Conservation (phyloP, 2,113 vertebrate species). For the Haemorhous mexicanus region DNA sequence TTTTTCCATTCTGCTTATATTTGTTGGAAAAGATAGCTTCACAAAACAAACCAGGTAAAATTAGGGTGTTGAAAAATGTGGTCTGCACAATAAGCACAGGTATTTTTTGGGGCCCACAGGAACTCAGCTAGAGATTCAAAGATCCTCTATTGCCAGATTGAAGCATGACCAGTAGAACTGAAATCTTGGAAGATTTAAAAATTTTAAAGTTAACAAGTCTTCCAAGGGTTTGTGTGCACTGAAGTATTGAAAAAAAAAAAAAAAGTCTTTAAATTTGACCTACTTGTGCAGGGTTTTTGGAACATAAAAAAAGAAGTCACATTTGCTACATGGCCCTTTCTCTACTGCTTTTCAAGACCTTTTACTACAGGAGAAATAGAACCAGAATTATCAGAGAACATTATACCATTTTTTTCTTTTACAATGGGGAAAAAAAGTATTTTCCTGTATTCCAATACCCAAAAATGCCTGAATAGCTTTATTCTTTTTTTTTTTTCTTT, state of each 20-base stretch:
- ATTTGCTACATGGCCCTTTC: not conserved
- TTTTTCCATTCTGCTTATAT: not conserved
- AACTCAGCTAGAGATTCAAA: not conserved
- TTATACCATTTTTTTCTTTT: fast-evolving
- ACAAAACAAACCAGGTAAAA: not conserved
- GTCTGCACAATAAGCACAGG: not conserved
- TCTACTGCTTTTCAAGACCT: not conserved
- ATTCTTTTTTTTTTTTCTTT: not conserved
- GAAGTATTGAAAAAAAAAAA: not conserved
- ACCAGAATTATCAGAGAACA: not conserved
- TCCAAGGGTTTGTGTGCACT: not conserved
- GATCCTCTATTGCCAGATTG: not conserved
- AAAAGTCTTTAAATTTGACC: not conserved
- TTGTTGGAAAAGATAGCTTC: not conserved
- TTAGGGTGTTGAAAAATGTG: fast-evolving
- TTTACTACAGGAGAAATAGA: not conserved
- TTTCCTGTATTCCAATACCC: not conserved
- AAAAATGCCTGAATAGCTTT: not conserved
- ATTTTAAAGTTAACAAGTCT: not conserved
- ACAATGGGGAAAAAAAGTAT: not conserved
- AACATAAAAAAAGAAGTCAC: not conserved
- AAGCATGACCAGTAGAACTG: not conserved
- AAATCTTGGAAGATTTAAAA: not conserved
- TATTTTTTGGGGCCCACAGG: not conserved
- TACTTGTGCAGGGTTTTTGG: not conserved